A percentile compares a stretch with the other conserved stretches of the same genome.
These are phyloP conservation scores for Oithona nana DNA, from an alignment of 2,888 invertebrate genomes.

Conservation along the genomic window DNA sequence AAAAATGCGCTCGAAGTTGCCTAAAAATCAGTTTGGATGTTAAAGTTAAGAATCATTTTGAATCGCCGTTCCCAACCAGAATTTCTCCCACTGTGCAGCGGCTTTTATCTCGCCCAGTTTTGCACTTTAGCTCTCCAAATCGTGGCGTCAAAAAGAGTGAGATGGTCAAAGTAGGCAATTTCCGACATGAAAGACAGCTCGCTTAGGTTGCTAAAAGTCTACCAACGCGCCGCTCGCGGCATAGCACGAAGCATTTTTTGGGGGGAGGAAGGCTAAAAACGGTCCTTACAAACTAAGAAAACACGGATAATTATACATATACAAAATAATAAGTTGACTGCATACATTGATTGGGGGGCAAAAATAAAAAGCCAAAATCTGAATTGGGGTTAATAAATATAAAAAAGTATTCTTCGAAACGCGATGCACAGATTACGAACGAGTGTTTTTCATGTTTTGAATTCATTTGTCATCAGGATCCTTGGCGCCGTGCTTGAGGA, in stretches of 20 bases:
- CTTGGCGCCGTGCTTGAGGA: background rate
- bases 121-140: background rate
- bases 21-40: no score
- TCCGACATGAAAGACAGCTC: no score
- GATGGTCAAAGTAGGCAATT: no score
- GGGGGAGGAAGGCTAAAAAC: background rate
- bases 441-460: background rate
- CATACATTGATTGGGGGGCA: no score
- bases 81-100: background rate
- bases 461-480: background rate
- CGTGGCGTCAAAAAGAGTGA: no score
- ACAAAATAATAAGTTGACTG: background rate
- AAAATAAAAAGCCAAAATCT: background rate
- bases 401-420: background rate
- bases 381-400: background rate
- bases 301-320: no score
- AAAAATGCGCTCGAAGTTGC: background rate
- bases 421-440: background rate
- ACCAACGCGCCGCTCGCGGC: no score
- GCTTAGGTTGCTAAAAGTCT: no score
- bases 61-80: background rate
- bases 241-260: no score
- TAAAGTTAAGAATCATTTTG: background rate
- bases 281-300: background rate
- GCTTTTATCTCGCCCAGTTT: background rate